phyloP scores from a whole-genome alignment of 2,113 vertebrate species.

The Pseudorhombus dupliciocellatus region DNA sequence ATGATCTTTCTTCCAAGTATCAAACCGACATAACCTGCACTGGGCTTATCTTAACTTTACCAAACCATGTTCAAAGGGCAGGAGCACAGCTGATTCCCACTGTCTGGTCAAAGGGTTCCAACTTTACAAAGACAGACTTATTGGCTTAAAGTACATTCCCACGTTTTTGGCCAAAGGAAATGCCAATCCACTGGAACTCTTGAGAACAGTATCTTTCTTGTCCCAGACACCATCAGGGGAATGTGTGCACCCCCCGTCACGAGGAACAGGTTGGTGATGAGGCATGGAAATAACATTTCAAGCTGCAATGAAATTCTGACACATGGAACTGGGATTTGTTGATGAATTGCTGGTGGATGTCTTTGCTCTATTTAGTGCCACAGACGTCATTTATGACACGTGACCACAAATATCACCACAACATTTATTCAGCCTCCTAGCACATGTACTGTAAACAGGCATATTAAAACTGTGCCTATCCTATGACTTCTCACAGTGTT shows the following conservation, averaged over 20 bases:
- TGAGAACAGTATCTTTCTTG: constrained; percentile 6
- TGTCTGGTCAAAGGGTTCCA: constrained; percentile 7
- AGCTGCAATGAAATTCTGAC: constrained; percentile 44
- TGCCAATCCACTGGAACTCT: not conserved
- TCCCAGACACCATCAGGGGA: constrained; percentile 17
- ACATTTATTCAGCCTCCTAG: not conserved
- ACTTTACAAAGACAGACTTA: too few species aligned
- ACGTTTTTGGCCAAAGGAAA: not conserved
- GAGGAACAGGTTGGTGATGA: constrained; percentile 44
- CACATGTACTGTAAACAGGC: not conserved
- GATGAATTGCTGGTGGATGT: constrained; percentile 36
- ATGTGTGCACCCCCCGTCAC: not conserved
- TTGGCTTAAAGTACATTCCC: not conserved
- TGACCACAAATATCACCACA: constrained; percentile 1
- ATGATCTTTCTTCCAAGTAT: constrained; percentile 3
- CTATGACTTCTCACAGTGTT: constrained; percentile 1
- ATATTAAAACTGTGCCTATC: not conserved
- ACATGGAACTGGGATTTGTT: constrained; percentile 22
- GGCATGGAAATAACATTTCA: constrained; percentile 44
- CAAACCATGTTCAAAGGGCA: not conserved
- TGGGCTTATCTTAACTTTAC: not conserved
- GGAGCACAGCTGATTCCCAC: not conserved
- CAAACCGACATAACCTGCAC: constrained; percentile 4
- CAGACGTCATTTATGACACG: not conserved
- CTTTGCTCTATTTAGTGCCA: not conserved